phyloP scores from a whole-genome alignment of 2,797 vertebrate genomes.

The Parotocinclus haroldoi region DNA sequence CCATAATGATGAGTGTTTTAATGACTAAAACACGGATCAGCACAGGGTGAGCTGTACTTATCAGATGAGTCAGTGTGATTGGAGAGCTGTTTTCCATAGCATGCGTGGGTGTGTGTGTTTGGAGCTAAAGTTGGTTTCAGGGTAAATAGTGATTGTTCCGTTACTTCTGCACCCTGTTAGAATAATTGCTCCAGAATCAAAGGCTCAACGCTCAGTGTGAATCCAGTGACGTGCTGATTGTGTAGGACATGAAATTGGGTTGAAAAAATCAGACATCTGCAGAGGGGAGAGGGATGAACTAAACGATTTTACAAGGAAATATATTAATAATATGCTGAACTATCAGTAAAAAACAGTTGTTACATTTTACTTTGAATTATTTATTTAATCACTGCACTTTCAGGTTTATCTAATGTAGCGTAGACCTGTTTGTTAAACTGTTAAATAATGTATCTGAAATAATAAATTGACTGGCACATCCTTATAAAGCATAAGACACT shows the following conservation, averaged over 20 bases:
- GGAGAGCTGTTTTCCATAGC: conserved; percentile 25
- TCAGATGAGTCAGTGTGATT: conserved; percentile 38
- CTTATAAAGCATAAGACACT: too few species aligned
- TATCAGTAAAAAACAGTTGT: conserved; percentile 10
- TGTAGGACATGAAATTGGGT: conserved; percentile 41
- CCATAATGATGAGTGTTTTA: conserved; percentile 38
- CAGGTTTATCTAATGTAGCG: background rate
- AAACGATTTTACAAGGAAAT: background rate
- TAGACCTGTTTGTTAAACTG: too few species aligned
- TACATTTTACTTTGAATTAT: background rate
- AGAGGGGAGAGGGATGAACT: background rate
- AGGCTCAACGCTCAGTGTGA: conserved; percentile 28
- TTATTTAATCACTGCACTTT: background rate
- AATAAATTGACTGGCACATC: too few species aligned
- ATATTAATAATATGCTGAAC: conserved; percentile 21
- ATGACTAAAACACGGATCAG: conserved; percentile 21
- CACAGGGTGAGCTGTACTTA: conserved; percentile 31
- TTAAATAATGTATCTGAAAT: too few species aligned
- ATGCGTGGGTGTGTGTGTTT: conserved; percentile 16
- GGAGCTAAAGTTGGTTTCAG: conserved; percentile 9
- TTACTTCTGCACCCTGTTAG: conserved; percentile 46
- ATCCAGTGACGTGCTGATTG: conserved; percentile 43
- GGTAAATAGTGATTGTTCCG: conserved; percentile 40
- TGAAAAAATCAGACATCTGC: conserved; percentile 36
- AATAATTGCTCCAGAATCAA: conserved; percentile 48